Percentiles rank a stretch among this genome's conserved stretches.
Conservation (phyloP, 2,113 vertebrate genomes). For the Cathartes aura region DNA sequence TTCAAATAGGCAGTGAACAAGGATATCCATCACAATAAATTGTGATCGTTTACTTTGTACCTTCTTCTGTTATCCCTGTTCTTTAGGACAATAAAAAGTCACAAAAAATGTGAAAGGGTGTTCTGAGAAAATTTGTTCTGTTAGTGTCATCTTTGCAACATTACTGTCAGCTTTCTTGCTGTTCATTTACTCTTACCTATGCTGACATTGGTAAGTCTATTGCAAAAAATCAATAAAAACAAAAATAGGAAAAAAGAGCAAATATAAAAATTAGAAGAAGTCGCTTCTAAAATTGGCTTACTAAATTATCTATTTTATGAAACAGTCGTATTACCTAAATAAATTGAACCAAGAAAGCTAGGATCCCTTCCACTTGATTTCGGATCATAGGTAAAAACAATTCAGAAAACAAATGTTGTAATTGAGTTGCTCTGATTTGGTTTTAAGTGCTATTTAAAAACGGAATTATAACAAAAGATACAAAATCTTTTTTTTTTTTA, state of each 20-base stretch:
- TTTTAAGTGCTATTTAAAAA: neutral
- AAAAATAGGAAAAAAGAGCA: neutral
- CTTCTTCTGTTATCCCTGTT: neutral
- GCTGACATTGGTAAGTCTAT: neutral
- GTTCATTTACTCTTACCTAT: neutral
- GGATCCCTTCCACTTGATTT: neutral
- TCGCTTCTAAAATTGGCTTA: neutral
- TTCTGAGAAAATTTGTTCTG: neutral
- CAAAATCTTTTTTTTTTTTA: neutral
- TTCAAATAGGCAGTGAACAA: neutral
- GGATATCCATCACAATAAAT: conserved; percentile 36
- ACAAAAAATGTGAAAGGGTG: neutral
- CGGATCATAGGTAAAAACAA: neutral
- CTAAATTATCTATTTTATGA: neutral
- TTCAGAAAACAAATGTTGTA: neutral
- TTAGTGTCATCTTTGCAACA: neutral
- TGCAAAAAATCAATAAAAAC: neutral
- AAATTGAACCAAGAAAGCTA: neutral
- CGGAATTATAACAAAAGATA: neutral
- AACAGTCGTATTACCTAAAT: neutral
- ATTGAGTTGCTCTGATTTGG: neutral
- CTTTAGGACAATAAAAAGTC: neutral
- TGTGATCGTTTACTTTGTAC: neutral
- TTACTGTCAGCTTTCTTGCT: neutral
- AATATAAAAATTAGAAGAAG: neutral